Conservation (phyloP, 2,888 invertebrate genomes). For the Cheilosia grossa region DNA sequence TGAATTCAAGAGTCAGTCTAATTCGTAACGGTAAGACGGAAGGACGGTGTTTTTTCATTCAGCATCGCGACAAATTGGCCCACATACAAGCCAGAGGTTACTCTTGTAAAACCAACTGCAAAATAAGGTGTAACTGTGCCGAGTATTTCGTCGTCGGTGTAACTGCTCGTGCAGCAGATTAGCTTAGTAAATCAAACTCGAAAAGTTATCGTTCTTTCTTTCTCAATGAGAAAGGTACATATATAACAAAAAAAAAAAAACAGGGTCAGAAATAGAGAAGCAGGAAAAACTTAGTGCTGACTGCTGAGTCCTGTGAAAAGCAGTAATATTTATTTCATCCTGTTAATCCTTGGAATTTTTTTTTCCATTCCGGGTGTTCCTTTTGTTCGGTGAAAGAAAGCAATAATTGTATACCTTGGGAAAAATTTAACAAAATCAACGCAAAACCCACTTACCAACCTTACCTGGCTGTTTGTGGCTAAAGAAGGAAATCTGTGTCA, state of each 20-base stretch:
- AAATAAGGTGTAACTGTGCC: slow-evolving; percentile 26
- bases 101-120: slow-evolving; percentile 30
- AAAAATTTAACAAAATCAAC: slow-evolving; percentile 60
- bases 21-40: slow-evolving; percentile 76
- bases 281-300: slow-evolving; percentile 52
- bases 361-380: slow-evolving; percentile 28
- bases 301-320: slow-evolving; percentile 65
- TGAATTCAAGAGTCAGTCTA: slow-evolving; percentile 78
- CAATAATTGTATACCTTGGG: slow-evolving; percentile 72
- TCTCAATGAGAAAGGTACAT: slow-evolving; percentile 18
- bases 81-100: slow-evolving; percentile 9
- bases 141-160: slow-evolving; percentile 32
- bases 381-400: slow-evolving; percentile 57
- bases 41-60: slow-evolving; percentile 67
- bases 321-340: slow-evolving; percentile 65
- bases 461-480: slow-evolving; percentile 20
- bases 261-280: slow-evolving; percentile 5
- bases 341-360: slow-evolving; percentile 52
- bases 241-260: neutral
- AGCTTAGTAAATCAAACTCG: slow-evolving; percentile 43
- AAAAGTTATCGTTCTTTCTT: slow-evolving; percentile 13
- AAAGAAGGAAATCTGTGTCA: slow-evolving; percentile 69
- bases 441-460: slow-evolving; percentile 43
- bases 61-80: slow-evolving; percentile 45
- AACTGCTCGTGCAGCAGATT: slow-evolving; percentile 9